Base-by-base conservation (phyloP, 1,140 invertebrate species). In the Temnothorax longispinosus region DNA sequence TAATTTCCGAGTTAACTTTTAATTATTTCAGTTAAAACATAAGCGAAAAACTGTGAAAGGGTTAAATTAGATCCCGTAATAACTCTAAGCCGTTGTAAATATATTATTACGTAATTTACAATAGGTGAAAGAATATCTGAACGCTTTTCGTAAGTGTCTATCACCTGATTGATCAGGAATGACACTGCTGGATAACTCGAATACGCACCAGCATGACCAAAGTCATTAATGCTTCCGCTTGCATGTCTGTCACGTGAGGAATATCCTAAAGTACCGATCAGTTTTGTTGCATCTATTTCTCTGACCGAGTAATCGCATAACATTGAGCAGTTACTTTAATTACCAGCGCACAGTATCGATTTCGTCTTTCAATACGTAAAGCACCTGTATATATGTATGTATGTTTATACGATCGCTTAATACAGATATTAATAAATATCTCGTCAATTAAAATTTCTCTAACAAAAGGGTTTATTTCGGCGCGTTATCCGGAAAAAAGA, bases 191-290 rank as follows among this genome's bases (percentile, higher is more conserved):
- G 74, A 87, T 62, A 50, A 69, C 44, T 18, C 89, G 60, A 90
- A 41, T 74, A 87, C 85, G 88, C 89, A 90, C 89, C 86, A 94
- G 94, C 69, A 90, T 90, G 89, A 89, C n/a, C 64, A 75, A 90
- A 90, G 65, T 54, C 62, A 85, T 56, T 88, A 82, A 90, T 47
- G 88, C 88, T 90, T 69, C 21, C 80, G 78, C 88, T 89, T 90
- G 89, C 89, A 90, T 90, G 89, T 88, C 75, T 90, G 80, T 88
- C 56, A 71, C 69, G 75, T 81, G 86, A 85, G 38, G 47, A 76
- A 76, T 21, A 75, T 81, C 41, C 8, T 41, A 54, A 50, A 77
- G 71, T 56, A 52, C 85, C 88, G 86, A 50, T 52, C 50, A 80
- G 54, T 32, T 67, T 44, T 44, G 56, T 35, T 75, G 65, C 32